Evolutionary conservation across 2,797 vertebrate genomes (phyloP).

Genomic region (Acipenser ruthenus): DNA sequence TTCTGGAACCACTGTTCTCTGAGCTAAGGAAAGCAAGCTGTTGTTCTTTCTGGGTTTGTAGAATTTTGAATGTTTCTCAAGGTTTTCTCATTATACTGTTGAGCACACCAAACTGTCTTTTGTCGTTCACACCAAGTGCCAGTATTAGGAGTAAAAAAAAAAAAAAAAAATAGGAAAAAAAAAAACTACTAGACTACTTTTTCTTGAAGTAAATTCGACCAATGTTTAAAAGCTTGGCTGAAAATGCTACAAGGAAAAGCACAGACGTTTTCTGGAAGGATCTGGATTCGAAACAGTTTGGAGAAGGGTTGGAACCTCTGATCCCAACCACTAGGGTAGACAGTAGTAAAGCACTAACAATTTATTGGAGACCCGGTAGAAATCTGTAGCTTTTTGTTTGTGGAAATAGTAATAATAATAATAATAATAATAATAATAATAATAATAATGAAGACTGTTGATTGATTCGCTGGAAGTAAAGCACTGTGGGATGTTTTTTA

Average conservation of each 20-base stretch:
- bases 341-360: conserved; percentile 58
- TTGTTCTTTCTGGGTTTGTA: neutral
- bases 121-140: conserved; percentile 1
- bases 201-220: neutral
- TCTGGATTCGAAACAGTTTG: neutral
- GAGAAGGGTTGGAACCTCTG: neutral
- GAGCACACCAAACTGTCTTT: neutral
- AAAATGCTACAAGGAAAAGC: neutral
- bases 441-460: conserved; percentile 57
- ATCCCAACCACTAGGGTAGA: neutral
- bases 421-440: conserved; percentile 61
- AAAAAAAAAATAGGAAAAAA: too few species aligned
- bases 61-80: neutral
- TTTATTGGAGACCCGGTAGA: conserved; percentile 71
- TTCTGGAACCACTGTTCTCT: too few species aligned
- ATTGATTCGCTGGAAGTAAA: conserved; percentile 63
- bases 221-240: neutral
- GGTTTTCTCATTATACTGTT: neutral
- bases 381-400: conserved; percentile 76
- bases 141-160: neutral
- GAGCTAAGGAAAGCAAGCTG: too few species aligned
- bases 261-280: neutral
- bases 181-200: neutral
- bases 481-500: conserved; percentile 67
- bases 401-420: conserved; percentile 32